Evolutionary conservation across 2,797 vertebrate genomes (phyloP).

Genomic region (Galago senegalensis): DNA sequence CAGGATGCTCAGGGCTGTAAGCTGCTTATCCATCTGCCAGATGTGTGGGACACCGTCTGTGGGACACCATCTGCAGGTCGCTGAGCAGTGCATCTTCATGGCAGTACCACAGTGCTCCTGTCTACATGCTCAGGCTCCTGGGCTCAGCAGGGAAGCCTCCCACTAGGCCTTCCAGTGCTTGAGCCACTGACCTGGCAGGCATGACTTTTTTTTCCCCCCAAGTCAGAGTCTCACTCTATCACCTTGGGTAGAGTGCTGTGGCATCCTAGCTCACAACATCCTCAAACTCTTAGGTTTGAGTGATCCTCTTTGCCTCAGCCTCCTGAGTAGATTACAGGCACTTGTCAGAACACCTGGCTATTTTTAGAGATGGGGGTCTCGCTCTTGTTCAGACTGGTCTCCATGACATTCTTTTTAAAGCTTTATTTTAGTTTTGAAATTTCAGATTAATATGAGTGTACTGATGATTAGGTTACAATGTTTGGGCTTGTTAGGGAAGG

Average conservation of each 20-base stretch:
- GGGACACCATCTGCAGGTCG: background rate
- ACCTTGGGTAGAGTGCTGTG: background rate
- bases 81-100: no score
- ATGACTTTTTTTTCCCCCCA: background rate
- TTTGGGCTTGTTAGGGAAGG: no score
- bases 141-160: no score
- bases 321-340: background rate
- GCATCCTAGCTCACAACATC: background rate
- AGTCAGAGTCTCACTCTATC: background rate
- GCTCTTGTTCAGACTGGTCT: no score
- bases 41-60: accelerated
- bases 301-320: background rate
- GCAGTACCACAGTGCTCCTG: background rate
- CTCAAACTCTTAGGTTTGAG: background rate
- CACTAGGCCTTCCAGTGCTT: no score
- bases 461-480: no score
- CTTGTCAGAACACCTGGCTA: background rate
- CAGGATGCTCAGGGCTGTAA: background rate
- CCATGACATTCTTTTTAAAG: no score
- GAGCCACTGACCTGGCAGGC: no score
- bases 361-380: no score
- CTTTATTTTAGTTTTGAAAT: no score
- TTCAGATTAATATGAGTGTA: no score
- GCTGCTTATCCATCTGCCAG: background rate
- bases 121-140: no score